Conservation (phyloP, 2,113 vertebrate species). For the Charina bottae region DNA sequence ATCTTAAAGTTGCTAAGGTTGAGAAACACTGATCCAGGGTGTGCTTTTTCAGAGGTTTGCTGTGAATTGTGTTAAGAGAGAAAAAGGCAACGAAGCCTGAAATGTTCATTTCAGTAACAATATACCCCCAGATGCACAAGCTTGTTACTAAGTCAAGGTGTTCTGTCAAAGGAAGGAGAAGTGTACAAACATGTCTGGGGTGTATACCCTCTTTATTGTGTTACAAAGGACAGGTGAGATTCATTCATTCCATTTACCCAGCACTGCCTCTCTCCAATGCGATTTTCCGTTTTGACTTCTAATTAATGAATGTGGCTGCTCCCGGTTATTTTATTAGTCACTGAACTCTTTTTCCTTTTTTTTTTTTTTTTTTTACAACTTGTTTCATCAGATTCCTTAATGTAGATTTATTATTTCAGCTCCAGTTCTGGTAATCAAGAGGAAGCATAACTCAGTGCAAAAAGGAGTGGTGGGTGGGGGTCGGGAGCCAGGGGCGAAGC, state of each 20-base stretch:
- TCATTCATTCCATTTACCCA: constrained; percentile 52
- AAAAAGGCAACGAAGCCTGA: constrained; percentile 2
- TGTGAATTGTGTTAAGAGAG: constrained; percentile 23
- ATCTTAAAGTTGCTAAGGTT: too few relatives aligned
- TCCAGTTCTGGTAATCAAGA: constrained; percentile 38
- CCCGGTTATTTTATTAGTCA: constrained; percentile 67
- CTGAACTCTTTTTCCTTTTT: constrained; percentile 31
- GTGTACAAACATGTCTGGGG: constrained; percentile 50
- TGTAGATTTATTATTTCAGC: constrained; percentile 50
- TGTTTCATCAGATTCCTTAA: constrained; percentile 55
- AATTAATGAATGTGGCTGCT: constrained; percentile 55
- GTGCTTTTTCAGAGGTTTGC: constrained; percentile 2
- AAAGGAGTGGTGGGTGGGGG: constrained; percentile 30
- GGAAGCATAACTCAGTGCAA: constrained; percentile 43
- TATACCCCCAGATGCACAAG: neutral
- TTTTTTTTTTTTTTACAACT: constrained; percentile 8
- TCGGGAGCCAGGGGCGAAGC: constrained; percentile 16
- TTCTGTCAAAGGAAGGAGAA: constrained; percentile 53
- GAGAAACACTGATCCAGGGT: neutral
- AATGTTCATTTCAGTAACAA: neutral
- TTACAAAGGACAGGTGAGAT: constrained; percentile 48
- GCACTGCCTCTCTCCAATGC: constrained; percentile 45
- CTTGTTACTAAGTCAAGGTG: constrained; percentile 42
- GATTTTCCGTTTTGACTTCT: constrained; percentile 58
- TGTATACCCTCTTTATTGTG: constrained; percentile 42